Evolutionary conservation across 2,113 vertebrate genomes (phyloP), one percentile per base, ranked within the genome.

Genomic region (Myiozetetes cayanensis): DNA sequence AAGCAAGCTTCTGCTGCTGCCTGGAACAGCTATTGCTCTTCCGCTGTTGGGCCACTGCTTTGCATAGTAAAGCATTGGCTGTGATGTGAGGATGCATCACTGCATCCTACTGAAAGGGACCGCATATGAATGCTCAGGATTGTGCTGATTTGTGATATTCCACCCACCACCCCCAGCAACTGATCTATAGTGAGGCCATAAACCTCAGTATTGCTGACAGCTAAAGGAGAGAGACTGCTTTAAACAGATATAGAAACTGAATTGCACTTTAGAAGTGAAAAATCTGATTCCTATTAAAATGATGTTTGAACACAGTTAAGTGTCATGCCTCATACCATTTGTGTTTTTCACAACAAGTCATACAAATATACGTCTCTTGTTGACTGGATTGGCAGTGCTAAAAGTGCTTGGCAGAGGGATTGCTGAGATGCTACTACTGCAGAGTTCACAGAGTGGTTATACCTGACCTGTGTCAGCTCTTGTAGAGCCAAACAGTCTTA

Each of bases 151-250:
- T 82, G 74, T 91, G 58, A 33, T 65, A 22, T 79, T 82, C 66
- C 9, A 23, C 62, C 44, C 14, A 9, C n/a, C 39, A 67, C 11
- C 24, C 33, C 23, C 65, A 84, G 76, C 49, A 86, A 71, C 28
- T 76, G 73, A 55, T 53, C 56, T 70, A 62, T 49, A 89, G 12
- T 68, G 58, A 58, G 62, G 58, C 71, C 5, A 70, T 85, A 91
- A 95, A 30, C 43, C 49, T 89, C 74, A 85, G 72, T 66, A 49
- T 31, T 95, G 53, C 74, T 94, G 89, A 73, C 52, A 89, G 61
- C 73, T 79, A 53, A 91, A 70, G 70, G n/a, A 78, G 43, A 84
- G 23, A 59, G 61, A 62, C 47, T 67, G 44, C 50, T 90, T 81
- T 81, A 71, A 89, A 65, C 56, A 81, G 17, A 63, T 80, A 59